These are phyloP conservation scores for Leucania comma DNA, from an alignment of 2,888 invertebrate species.

Conservation along the genomic window DNA sequence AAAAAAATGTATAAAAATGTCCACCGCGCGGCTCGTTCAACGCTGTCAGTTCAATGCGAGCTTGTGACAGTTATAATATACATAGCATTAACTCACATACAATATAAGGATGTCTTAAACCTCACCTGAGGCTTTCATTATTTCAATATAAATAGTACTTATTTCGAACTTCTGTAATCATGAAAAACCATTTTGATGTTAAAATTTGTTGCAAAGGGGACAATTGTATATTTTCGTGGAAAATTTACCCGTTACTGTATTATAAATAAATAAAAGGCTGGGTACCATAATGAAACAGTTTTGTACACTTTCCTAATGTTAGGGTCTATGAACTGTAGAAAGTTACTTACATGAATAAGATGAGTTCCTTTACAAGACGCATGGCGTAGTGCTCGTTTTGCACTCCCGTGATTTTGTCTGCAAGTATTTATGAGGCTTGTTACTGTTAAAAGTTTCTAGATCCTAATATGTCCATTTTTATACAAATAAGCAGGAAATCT, in stretches of 20 bases:
- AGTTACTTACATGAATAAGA: slow-evolving; percentile 38
- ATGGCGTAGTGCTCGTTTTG: slow-evolving; percentile 15
- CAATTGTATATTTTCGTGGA: slow-evolving; percentile 71
- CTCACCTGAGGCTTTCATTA: slow-evolving; percentile 84
- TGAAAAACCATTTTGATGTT: slow-evolving; percentile 85
- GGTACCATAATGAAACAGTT: slow-evolving; percentile 23
- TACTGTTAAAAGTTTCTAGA: slow-evolving; percentile 47
- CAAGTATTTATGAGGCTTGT: slow-evolving; percentile 47
- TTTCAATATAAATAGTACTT: slow-evolving; percentile 88
- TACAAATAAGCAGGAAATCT: slow-evolving; percentile 27
- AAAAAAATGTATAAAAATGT: slow-evolving; percentile 49
- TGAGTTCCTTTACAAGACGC: slow-evolving; percentile 40
- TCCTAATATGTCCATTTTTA: slow-evolving; percentile 35
- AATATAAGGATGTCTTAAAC: slow-evolving; percentile 79
- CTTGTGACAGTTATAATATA: slow-evolving; percentile 77
- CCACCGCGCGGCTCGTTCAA: slow-evolving; percentile 65
- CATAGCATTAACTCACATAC: slow-evolving; percentile 82
- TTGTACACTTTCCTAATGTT: slow-evolving; percentile 32
- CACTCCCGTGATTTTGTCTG: slow-evolving; percentile 24
- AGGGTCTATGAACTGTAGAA: slow-evolving; percentile 45
- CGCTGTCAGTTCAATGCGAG: slow-evolving; percentile 75
- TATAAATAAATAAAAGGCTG: slow-evolving; percentile 31
- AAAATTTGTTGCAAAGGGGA: slow-evolving; percentile 88
- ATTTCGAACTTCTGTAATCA: slow-evolving; percentile 87
- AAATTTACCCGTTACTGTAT: slow-evolving; percentile 11